phyloP scores from a whole-genome alignment of 2,113 vertebrate genomes.

The Monopterus albus region DNA sequence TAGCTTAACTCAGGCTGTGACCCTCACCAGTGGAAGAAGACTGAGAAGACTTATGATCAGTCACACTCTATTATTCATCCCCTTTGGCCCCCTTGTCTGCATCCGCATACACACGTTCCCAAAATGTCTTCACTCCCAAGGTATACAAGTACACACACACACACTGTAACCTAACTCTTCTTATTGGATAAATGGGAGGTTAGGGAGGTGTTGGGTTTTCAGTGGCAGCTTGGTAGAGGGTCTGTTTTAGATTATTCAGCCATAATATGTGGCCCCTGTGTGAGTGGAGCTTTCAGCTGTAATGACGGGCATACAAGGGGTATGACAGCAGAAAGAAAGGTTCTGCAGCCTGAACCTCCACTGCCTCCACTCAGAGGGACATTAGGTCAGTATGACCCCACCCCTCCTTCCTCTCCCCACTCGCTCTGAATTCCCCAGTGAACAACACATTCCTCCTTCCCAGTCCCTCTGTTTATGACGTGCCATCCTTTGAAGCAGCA shows the following conservation, averaged over 20 bases:
- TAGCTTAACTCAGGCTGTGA: conserved; percentile 29
- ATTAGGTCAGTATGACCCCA: conserved; percentile 66
- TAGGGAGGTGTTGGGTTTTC: conserved; percentile 35
- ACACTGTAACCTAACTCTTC: conserved; percentile 55
- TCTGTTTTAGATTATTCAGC: conserved; percentile 70
- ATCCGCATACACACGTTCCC: too few species aligned
- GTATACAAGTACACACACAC: not conserved
- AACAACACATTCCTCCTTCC: conserved; percentile 77
- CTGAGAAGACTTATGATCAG: conserved; percentile 23
- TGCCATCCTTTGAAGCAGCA: conserved; percentile 68
- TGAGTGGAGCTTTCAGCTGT: conserved; percentile 37
- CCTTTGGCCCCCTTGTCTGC: too few species aligned
- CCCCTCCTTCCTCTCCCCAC: conserved; percentile 58
- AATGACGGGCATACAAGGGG: conserved; percentile 56
- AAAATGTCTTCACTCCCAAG: too few species aligned
- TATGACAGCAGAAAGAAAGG: conserved; percentile 63
- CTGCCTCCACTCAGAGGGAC: conserved; percentile 50
- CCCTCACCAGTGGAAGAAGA: conserved; percentile 34
- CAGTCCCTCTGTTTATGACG: conserved; percentile 76
- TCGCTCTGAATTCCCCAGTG: conserved; percentile 70
- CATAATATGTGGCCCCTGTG: conserved; percentile 45
- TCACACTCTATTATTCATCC: conserved; percentile 61
- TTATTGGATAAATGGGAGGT: conserved; percentile 40
- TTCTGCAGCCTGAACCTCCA: conserved; percentile 37
- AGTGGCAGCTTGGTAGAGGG: conserved; percentile 9